Evolutionary conservation across 2,797 vertebrate genomes (phyloP), one percentile per base, ranked within the genome.

Genomic region (Bradypodion pumilum): DNA sequence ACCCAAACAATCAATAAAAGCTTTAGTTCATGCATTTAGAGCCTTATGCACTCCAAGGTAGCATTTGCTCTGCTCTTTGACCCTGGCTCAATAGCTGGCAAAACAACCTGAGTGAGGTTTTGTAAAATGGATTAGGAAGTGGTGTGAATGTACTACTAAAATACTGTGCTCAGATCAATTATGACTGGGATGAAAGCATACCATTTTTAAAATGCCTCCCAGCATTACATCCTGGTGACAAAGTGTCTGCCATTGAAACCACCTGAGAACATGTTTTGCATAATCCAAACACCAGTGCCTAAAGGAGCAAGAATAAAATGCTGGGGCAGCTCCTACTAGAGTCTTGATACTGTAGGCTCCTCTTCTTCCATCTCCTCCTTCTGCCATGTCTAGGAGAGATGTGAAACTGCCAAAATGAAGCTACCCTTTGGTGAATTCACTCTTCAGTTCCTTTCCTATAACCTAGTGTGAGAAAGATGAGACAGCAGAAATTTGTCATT

Each of bases 41-140:
- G 72, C 0, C 37, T 65, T 46, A 35, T 77, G 19, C 37, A 23
- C 7, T 81, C 40, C 46, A 70, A 82, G 86, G 32, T 7, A 74
- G 56, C 29, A 59, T 8, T 68, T 6, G 0, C 7, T 73, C 23
- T 8, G 27, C 59, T 8, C 19, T 44, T 68, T 63, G 59, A 88
- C 82, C 59, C 9, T 78, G n/a, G 32, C 68, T 74, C 66, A 46
- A 80, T 82, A 82, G 85, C 81, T 72, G 60, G 32, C 65, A 7
- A 65, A 49, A 82, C 12, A 5, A 0, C 7, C 0, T n/a, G 25
- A 70, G 12, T 15, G 3, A 90, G 60, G 35, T n/a, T 70, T 74
- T 85, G n/a, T 35, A 82, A 84, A 82, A 62, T 2, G 0, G 21
- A 27, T 80, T 40, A 88, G 40, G 75, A 66, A 70, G 73, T 5